These are phyloP conservation scores for Helobdella robusta DNA, from an alignment of 2,888 invertebrate species.

Conservation along the genomic window DNA sequence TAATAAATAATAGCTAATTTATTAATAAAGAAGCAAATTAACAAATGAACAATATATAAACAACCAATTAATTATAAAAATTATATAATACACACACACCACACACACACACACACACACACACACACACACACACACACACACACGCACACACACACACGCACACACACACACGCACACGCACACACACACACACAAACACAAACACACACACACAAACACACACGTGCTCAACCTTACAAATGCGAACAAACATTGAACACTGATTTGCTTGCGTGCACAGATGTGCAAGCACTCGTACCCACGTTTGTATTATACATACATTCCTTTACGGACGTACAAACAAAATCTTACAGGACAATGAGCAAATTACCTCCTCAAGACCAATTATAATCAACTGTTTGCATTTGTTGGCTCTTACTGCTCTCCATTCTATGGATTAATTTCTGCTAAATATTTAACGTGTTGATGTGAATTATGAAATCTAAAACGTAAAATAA, in stretches of 20 bases:
- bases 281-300: neutral
- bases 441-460: no score
- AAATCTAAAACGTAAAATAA: no score
- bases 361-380: neutral
- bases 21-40: no score
- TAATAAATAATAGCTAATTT: no score
- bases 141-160: constrained; percentile 19
- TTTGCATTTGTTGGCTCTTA: neutral
- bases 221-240: neutral
- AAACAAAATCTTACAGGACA: neutral
- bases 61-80: neutral
- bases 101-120: constrained; percentile 16
- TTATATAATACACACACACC: neutral
- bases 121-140: constrained; percentile 20
- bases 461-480: no score
- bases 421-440: neutral
- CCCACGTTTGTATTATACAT: neutral
- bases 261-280: neutral
- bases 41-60: no score
- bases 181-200: no score
- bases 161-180: constrained; percentile 18
- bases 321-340: neutral
- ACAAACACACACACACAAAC: no score
- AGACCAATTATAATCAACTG: neutral
- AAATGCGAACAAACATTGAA: neutral